Evolutionary conservation across 2,888 invertebrate species (phyloP), one percentile per base, ranked within the genome.

Genomic region (Theretra japonica): DNA sequence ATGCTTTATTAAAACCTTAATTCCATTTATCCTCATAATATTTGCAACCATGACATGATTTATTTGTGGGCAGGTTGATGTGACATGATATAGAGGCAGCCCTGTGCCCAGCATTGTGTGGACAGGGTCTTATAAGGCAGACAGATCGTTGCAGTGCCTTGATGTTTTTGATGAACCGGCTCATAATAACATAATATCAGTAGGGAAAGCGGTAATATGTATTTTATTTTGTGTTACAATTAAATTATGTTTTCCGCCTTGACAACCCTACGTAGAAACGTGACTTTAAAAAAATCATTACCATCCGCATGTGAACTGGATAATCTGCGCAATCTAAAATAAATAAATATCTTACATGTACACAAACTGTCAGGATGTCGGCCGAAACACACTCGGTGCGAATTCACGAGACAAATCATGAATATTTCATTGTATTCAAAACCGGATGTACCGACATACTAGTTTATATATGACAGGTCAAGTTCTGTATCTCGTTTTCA

Each of bases 241-340:
- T 11, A 33, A 33, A 33, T 33, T 33, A 2, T 8, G 3, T 41
- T 23, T 65, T 48, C 65, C 7, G 65, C 21, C 17, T 48, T 48
- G 65, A 15, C 65, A 65, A 48, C 65, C 65, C 65, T 65, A 23
- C 4, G 15, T n/a, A 21, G 3, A 23, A 15, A 48, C 65, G 65
- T 48, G 48, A 65, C 72, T 21, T 33, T 59, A 70, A 75, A 75
- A 75, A 75, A 70, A 70, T 72, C 25, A 72, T 65, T 65, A 65
- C 65, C 48, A 65, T 48, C 65, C 65, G 41, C 65, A 48, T 48
- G 65, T 65, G 41, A 23, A 65, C 23, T 65, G 48, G 65, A 65
- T 65, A 65, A 65, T 65, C 65, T 23, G 65, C 17, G 48, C 65
- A 23, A 65, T 65, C 65, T 48, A 48, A 65, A 65, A 65, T 65